Evolutionary conservation across 2,113 vertebrate species (phyloP).

Genomic region (Guaruba guarouba): DNA sequence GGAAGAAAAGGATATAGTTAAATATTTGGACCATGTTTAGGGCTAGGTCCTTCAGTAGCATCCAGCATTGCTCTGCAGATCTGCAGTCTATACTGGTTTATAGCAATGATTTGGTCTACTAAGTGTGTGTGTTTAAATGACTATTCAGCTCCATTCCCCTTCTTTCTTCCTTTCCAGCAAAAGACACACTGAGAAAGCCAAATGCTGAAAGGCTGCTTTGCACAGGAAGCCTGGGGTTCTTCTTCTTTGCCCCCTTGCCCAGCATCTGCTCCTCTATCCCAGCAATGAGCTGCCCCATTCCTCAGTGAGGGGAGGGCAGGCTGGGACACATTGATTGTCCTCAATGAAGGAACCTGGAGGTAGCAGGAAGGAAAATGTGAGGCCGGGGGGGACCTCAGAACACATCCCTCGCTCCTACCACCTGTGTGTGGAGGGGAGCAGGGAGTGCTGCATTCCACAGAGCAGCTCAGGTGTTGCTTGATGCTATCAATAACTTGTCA

Average conservation of each 20-base stretch:
- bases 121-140: not conserved
- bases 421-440: not conserved
- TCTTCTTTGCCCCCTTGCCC: not conserved
- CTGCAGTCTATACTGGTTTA: not conserved
- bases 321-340: conserved; percentile 62
- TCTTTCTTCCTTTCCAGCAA: not conserved
- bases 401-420: not conserved
- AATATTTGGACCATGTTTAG: not conserved
- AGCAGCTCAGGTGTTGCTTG: conserved; percentile 75
- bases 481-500: conserved; percentile 80
- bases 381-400: conserved; percentile 13
- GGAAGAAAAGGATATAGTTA: not conserved
- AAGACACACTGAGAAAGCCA: not conserved
- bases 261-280: not conserved
- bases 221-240: not conserved
- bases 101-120: not conserved
- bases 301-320: not conserved
- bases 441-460: not conserved
- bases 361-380: conserved; percentile 9
- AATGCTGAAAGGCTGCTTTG: not conserved
- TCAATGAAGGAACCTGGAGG: conserved; percentile 74
- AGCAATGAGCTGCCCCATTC: not conserved
- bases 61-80: not conserved
- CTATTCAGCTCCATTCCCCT: fast-evolving
- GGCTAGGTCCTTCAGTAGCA: not conserved